Conservation (phyloP, 2,113 vertebrate species). For the Pelusios castaneus region DNA sequence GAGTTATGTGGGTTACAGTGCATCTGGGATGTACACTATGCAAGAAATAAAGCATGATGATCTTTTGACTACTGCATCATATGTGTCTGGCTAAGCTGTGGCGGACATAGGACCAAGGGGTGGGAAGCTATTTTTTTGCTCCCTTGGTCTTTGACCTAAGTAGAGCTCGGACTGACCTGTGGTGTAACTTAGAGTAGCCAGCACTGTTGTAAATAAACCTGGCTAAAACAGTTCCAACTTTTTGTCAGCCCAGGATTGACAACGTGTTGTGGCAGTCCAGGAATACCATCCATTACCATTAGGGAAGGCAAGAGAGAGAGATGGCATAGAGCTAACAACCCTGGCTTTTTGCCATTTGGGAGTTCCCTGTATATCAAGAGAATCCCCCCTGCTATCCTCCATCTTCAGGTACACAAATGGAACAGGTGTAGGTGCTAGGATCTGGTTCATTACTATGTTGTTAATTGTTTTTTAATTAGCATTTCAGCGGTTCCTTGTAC, state of each 20-base stretch:
- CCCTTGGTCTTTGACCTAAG: background rate
- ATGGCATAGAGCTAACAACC: background rate
- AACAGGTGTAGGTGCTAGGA: background rate
- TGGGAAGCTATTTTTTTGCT: background rate
- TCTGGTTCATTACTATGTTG: background rate
- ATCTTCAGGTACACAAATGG: background rate
- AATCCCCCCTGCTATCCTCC: background rate
- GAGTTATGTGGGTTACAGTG: background rate
- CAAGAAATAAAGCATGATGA: background rate
- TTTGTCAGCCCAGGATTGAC: background rate
- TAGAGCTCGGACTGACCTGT: background rate
- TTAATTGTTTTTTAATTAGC: background rate
- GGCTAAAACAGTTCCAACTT: background rate
- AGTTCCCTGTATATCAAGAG: background rate
- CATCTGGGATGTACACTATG: rapidly evolving
- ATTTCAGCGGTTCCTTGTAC: background rate
- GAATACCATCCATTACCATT: background rate
- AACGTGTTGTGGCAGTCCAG: background rate
- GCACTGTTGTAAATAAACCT: background rate
- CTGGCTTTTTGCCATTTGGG: background rate
- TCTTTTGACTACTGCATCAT: background rate
- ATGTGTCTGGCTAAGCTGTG: background rate
- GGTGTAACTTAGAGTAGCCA: background rate
- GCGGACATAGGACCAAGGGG: background rate
- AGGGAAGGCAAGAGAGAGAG: background rate